Percentiles rank a stretch among this genome's conserved stretches.
Conservation (phyloP, 2,888 invertebrate genomes). For the Sinohyriopsis cumingii region DNA sequence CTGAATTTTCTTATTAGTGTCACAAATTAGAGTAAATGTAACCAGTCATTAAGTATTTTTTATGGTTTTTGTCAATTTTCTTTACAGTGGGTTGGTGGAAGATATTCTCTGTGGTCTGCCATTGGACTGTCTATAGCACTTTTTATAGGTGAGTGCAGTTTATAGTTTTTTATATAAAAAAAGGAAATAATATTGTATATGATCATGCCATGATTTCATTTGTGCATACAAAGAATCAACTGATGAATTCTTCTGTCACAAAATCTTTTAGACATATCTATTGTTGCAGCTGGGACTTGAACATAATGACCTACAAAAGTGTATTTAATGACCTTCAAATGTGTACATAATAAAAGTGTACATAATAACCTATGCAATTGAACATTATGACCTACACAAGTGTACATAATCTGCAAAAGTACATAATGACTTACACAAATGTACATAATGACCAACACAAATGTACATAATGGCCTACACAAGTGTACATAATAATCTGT, state of each 20-base stretch:
- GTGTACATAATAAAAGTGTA: too few relatives aligned
- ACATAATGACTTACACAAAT: too few relatives aligned
- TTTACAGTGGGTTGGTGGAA: constrained; percentile 93
- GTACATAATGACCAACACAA: too few relatives aligned
- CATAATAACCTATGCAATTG: too few relatives aligned
- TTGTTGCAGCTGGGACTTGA: too few relatives aligned
- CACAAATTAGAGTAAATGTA: neutral
- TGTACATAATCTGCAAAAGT: too few relatives aligned
- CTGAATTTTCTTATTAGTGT: neutral
- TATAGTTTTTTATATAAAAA: neutral
- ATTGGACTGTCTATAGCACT: constrained; percentile 97
- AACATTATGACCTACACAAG: too few relatives aligned
- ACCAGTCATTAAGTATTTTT: neutral
- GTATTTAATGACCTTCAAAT: too few relatives aligned
- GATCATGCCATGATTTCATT: neutral
- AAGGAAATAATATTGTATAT: neutral
- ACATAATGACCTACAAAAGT: too few relatives aligned
- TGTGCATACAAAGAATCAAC: neutral
- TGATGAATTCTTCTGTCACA: neutral
- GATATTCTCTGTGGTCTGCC: constrained; percentile 98
- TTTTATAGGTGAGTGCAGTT: constrained; percentile 80
- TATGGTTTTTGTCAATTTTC: neutral
- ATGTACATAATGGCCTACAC: too few relatives aligned
- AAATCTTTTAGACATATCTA: too few relatives aligned
- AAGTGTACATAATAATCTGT: too few relatives aligned